Percentiles rank a stretch among this genome's conserved stretches.
phyloP scores from a whole-genome alignment of 2,888 invertebrate species.

The Thecophora atra region DNA sequence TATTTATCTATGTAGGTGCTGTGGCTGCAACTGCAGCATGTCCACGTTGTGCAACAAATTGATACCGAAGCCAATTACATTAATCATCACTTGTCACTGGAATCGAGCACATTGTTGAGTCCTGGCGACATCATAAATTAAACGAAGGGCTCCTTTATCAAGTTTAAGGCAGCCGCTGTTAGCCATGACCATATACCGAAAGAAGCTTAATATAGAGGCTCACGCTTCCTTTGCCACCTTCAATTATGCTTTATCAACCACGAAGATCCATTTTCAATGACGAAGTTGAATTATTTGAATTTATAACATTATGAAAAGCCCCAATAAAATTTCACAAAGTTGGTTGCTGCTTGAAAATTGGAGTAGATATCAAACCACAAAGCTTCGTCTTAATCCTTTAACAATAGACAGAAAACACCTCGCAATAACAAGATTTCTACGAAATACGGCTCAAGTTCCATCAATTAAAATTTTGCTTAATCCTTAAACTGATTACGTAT shows the following conservation, averaged over 20 bases:
- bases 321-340: no score
- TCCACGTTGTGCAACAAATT: slow-evolving; percentile 41
- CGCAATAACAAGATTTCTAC: no score
- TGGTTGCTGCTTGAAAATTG: no score
- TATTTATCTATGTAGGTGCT: slow-evolving; percentile 42
- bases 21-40: background rate
- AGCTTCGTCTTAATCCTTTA: no score
- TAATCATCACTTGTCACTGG: slow-evolving; percentile 51
- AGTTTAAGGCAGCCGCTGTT: background rate
- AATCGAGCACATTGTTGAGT: background rate
- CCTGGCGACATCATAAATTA: slow-evolving; percentile 26
- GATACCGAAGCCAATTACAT: slow-evolving; percentile 45
- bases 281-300: no score
- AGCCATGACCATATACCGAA: background rate
- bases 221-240: background rate
- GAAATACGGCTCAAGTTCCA: no score
- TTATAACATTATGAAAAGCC: no score
- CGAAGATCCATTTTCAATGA: background rate
- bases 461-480: no score
- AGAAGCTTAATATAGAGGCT: no score
- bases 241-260: background rate
- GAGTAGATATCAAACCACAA: no score
- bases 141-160: background rate
- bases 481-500: no score
- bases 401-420: no score